A percentile compares a stretch with the other conserved stretches of the same genome.
Conservation (phyloP, 2,113 vertebrate genomes). For the Heptranchias perlo region DNA sequence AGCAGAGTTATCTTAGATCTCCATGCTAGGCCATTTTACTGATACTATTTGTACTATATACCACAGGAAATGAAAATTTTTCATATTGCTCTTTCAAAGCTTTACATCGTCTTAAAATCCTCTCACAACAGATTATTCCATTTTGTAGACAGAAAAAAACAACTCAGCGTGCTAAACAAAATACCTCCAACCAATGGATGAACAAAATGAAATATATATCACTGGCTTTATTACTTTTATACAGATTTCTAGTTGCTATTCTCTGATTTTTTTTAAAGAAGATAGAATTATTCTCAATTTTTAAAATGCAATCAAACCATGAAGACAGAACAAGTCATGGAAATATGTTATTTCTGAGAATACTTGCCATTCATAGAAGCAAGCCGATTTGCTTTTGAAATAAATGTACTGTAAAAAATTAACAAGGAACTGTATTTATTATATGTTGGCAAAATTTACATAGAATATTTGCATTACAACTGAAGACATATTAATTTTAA, state of each 20-base stretch:
- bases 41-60: constrained; percentile 80
- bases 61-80: constrained; percentile 95
- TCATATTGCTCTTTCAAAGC: constrained; percentile 54
- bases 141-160: constrained; percentile 46
- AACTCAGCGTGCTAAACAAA: constrained; percentile 53
- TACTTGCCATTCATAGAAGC: not conserved
- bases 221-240: not conserved
- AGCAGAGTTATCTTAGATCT: constrained; percentile 84
- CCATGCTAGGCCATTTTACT: constrained; percentile 79
- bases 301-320: constrained; percentile 1
- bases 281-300: not conserved
- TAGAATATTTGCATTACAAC: constrained; percentile 27
- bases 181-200: constrained; percentile 31
- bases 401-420: not conserved
- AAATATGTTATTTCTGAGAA: not conserved
- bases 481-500: constrained; percentile 34
- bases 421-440: constrained; percentile 23
- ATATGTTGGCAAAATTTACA: not conserved
- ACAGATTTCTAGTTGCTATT: constrained; percentile 16
- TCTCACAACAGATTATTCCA: constrained; percentile 45
- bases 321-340: not conserved
- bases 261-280: not conserved
- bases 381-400: not conserved
- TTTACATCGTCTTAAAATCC: constrained; percentile 65
- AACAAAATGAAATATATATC: constrained; percentile 26